A percentile compares a stretch with the other conserved stretches of the same genome.
These are phyloP conservation scores for Climacteris rufus DNA, from an alignment of 2,113 vertebrate species.

Conservation along the genomic window DNA sequence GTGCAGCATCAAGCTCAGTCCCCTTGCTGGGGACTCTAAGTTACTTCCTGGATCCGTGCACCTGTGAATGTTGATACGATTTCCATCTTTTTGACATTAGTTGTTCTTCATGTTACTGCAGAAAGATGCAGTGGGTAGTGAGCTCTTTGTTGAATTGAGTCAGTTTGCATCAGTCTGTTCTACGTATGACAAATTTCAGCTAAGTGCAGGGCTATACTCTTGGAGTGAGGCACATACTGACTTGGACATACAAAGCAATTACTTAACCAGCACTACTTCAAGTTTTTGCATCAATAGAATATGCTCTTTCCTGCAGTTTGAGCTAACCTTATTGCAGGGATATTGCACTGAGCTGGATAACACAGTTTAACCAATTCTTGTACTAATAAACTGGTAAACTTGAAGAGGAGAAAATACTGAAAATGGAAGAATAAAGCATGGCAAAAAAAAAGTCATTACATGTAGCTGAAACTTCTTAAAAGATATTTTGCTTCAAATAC, in stretches of 20 bases:
- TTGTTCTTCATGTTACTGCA: neutral
- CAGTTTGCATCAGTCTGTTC: neutral
- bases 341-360: neutral
- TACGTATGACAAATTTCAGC: neutral
- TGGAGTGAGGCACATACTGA: neutral
- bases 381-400: neutral
- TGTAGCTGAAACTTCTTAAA: neutral
- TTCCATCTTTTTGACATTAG: neutral
- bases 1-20: neutral
- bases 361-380: neutral
- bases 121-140: neutral
- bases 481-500: neutral
- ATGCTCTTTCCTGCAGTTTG: neutral
- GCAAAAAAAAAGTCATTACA: neutral
- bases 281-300: neutral
- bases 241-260: neutral
- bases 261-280: neutral
- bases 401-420: neutral
- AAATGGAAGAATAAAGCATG: neutral
- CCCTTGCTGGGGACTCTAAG: neutral
- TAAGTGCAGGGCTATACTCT: neutral
- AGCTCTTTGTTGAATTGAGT: neutral
- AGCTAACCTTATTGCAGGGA: neutral
- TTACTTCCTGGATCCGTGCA: neutral
- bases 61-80: neutral